Conservation (phyloP, 2,888 invertebrate species). For the Andrena camellia region DNA sequence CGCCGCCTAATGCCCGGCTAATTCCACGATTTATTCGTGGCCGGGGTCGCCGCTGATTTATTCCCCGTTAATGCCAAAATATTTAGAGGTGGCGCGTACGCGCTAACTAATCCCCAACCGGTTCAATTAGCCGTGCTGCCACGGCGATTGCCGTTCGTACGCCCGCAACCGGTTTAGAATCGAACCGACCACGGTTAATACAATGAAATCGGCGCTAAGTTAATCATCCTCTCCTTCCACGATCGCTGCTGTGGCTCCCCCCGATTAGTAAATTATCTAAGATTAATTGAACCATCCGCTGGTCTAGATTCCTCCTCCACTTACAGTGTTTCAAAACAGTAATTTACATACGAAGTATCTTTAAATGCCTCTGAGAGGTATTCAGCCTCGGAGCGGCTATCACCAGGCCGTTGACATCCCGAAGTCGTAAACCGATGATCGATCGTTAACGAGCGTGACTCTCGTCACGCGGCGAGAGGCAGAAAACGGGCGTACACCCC, state of each 20-base stretch:
- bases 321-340: too few species aligned
- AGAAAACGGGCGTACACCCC: constrained; percentile 52
- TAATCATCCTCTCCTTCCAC: constrained; percentile 61
- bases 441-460: constrained; percentile 72
- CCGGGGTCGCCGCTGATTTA: constrained; percentile 66
- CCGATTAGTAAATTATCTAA: not conserved
- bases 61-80: constrained; percentile 77
- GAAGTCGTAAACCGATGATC: constrained; percentile 68
- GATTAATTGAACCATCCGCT: not conserved
- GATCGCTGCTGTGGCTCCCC: constrained; percentile 5
- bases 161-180: constrained; percentile 75
- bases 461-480: constrained; percentile 60
- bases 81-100: constrained; percentile 75
- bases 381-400: too few species aligned
- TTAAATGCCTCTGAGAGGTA: too few species aligned
- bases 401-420: constrained; percentile 14
- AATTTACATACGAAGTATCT: too few species aligned
- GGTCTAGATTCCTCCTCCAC: too few species aligned
- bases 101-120: constrained; percentile 75
- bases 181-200: constrained; percentile 61
- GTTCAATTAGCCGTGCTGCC: constrained; percentile 73
- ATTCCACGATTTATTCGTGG: constrained; percentile 70
- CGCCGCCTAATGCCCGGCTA: constrained; percentile 61
- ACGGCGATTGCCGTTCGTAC: constrained; percentile 50
- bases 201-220: constrained; percentile 77